phyloP scores from a whole-genome alignment of 2,888 invertebrate species.

The Steinernema scapterisci region DNA sequence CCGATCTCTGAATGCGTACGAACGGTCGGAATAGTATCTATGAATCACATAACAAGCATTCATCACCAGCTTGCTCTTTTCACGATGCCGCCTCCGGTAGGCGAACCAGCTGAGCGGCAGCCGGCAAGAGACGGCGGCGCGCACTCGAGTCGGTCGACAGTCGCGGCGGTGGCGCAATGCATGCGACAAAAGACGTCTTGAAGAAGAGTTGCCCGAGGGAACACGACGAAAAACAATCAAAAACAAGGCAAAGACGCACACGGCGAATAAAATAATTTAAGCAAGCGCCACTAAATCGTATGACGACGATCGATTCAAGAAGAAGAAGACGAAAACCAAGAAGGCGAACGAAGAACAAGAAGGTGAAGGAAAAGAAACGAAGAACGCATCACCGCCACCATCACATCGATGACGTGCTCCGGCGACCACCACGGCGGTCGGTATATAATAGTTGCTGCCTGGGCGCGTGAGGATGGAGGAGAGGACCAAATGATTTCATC shows the following conservation, averaged over 20 bases:
- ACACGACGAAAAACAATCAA: constrained; percentile 1
- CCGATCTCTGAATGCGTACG: constrained; percentile 12
- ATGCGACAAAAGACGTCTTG: neutral
- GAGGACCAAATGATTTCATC: constrained; percentile 30
- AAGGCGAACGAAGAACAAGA: neutral
- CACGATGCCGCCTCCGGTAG: neutral
- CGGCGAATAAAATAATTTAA: constrained; percentile 31
- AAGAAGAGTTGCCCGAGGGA: constrained; percentile 3
- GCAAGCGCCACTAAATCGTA: constrained; percentile 23
- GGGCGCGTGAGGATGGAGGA: constrained; percentile 8
- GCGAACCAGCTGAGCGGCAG: neutral
- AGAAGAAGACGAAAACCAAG: neutral
- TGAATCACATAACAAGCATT: constrained; percentile 5
- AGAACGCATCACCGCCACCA: neutral
- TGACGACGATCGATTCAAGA: constrained; percentile 15
- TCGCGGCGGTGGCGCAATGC: neutral
- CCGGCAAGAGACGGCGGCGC: neutral
- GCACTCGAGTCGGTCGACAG: neutral
- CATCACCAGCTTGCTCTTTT: neutral
- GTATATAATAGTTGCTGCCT: constrained; percentile 28
- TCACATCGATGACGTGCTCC: constrained; percentile 19
- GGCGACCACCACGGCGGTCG: constrained; percentile 20
- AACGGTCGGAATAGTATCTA: neutral
- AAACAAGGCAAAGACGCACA: constrained; percentile 3
- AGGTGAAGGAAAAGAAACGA: constrained; percentile 7